phyloP scores from a whole-genome alignment of 2,797 vertebrate genomes.

The Pitangus sulphuratus region DNA sequence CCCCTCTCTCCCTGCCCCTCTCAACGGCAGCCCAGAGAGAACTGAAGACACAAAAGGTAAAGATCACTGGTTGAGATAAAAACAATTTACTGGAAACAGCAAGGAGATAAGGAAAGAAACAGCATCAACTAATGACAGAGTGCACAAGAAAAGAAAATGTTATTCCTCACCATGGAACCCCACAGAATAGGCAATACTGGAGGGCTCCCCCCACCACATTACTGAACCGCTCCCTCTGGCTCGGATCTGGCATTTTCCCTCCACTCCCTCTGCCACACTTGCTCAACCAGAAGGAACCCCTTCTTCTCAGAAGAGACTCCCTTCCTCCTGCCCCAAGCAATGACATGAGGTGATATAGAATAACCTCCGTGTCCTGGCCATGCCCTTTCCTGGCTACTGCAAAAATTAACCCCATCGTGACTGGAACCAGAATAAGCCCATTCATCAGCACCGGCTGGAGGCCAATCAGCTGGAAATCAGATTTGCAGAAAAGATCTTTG shows the following conservation, averaged over 20 bases:
- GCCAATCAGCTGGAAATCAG: background rate
- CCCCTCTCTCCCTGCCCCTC: background rate
- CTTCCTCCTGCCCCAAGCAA: background rate
- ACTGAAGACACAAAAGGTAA: background rate
- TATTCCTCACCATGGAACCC: fast-evolving
- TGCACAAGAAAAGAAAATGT: background rate
- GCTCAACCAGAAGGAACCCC: background rate
- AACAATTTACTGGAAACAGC: background rate
- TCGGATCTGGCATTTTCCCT: background rate
- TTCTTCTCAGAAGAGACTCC: background rate
- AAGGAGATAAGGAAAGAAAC: background rate
- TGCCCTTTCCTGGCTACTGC: no score
- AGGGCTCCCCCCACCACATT: background rate
- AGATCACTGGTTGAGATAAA: fast-evolving
- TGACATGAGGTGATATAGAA: background rate
- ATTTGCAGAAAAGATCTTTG: background rate
- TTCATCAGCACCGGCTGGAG: background rate
- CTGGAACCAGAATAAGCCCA: background rate
- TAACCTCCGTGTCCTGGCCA: background rate
- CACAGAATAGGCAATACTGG: fast-evolving
- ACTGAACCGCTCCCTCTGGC: background rate
- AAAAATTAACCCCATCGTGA: background rate
- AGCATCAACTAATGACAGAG: background rate
- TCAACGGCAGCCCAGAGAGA: background rate
- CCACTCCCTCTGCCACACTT: no score